These are phyloP conservation scores for Charanyca ferruginea DNA, from an alignment of 2,888 invertebrate genomes.

Conservation along the genomic window DNA sequence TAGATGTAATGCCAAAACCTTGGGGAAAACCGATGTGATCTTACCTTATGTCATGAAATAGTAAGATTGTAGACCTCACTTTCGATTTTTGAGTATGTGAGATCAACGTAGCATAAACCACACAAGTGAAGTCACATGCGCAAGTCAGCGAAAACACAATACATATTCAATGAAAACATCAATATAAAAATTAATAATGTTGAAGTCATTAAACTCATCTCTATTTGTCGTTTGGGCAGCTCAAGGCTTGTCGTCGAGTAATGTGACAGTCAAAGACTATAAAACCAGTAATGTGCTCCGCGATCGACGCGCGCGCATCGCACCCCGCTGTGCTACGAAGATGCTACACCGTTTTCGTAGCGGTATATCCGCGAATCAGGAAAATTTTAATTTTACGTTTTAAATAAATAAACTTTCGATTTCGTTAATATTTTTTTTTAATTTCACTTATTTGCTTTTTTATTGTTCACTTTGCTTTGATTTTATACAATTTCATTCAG, in stretches of 20 bases:
- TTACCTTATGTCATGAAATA: no score
- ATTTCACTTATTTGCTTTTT: constrained; percentile 1
- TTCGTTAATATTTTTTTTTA: constrained; percentile 4
- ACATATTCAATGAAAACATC: constrained; percentile 47
- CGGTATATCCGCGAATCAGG: not conserved
- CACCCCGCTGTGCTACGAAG: constrained; percentile 51
- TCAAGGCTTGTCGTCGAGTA: constrained; percentile 51
- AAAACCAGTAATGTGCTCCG: constrained; percentile 31
- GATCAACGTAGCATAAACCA: not conserved
- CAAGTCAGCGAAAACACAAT: constrained; percentile 1
- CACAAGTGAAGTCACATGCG: not conserved
- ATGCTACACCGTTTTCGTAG: constrained; percentile 33
- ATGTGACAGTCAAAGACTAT: no score
- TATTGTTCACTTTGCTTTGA: not conserved
- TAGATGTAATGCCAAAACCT: no score
- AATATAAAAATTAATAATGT: constrained; percentile 45
- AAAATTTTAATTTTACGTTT: not conserved
- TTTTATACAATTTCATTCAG: not conserved
- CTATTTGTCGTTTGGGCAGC: constrained; percentile 51
- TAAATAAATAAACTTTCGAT: constrained; percentile 21
- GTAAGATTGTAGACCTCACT: no score
- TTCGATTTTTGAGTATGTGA: no score
- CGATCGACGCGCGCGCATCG: constrained; percentile 29
- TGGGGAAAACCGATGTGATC: no score
- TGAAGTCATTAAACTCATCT: constrained; percentile 39